Base-by-base conservation (phyloP, 2,888 invertebrate species). In the Papilio demoleus region DNA sequence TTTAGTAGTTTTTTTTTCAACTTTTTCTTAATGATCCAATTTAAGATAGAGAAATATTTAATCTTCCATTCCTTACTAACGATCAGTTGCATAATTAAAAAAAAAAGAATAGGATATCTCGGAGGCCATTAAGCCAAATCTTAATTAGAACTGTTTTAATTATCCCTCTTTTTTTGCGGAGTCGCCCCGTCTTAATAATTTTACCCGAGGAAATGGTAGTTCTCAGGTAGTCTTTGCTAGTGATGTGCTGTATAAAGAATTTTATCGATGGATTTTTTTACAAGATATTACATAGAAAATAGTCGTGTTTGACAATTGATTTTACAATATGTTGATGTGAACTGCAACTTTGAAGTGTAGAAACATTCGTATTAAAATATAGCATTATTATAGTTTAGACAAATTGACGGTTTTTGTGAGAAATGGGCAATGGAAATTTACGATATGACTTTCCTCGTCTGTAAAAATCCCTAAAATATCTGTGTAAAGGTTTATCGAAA, bases 121-220 rank as follows among this genome's bases (percentile, higher is more conserved):
- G 9, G 22, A 31, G 53, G 8, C 62, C 62, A 62, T 68, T 68
- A 68, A 63, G 24, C 47, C 61, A 36, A 58, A 68, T 62, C 56
- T 63, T 68, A 68, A 68, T 68, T 68, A 45, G 62, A 58, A 56
- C 17, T 45, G 67, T 68, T 68, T 68, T 68, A 63, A 68, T 68
- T 68, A 68, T 63, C 62, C 67, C 67, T 45, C 27, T 34, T 50
- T 66, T n/a, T 68, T 67, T 68, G 40, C 50, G 50, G 31, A 31
- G 42, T 17, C 47, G 60, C 8, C n/a, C 61, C 27, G 19, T 67
- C 61, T 62, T 61, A 60, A 61, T 27, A 53, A 67, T 67, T 67
- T 50, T 40, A 53, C 59, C 19, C 19, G 36, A 50, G 38, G 60
- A 50, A 53, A 67, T 67, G 61, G 53, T 50, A 24, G 38, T 24